These are phyloP conservation scores for Nipponia nippon DNA, from an alignment of 2,113 vertebrate genomes.

Conservation along the genomic window DNA sequence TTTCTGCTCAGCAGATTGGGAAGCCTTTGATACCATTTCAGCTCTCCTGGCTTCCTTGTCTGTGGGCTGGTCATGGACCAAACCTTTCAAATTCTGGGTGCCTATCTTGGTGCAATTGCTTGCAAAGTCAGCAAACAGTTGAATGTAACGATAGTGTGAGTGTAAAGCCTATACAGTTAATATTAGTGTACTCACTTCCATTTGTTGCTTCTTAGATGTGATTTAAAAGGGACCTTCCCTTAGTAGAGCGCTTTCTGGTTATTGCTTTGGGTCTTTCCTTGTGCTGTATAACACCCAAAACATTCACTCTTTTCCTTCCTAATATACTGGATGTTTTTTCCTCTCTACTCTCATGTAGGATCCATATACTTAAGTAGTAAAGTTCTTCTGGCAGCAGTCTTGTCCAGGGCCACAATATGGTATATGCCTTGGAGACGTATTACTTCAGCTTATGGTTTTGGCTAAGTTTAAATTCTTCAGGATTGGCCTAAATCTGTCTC, in stretches of 20 bases:
- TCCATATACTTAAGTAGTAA: background rate
- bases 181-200: background rate
- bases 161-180: background rate
- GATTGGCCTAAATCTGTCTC: background rate
- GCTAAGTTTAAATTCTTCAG: background rate
- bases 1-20: background rate
- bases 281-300: background rate
- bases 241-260: background rate
- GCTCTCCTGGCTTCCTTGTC: background rate
- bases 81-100: background rate
- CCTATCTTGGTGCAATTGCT: background rate
- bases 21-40: background rate
- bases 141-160: background rate
- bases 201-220: constrained; percentile 4
- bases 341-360: background rate
- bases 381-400: background rate
- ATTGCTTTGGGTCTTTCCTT: background rate
- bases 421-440: background rate
- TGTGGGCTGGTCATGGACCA: background rate
- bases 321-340: background rate
- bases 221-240: background rate
- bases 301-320: background rate
- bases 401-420: background rate
- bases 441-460: background rate
- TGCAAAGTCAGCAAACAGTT: background rate